Percentiles rank a stretch among this genome's conserved stretches.
phyloP scores from a whole-genome alignment of 2,797 vertebrate genomes.

The Anas georgica region DNA sequence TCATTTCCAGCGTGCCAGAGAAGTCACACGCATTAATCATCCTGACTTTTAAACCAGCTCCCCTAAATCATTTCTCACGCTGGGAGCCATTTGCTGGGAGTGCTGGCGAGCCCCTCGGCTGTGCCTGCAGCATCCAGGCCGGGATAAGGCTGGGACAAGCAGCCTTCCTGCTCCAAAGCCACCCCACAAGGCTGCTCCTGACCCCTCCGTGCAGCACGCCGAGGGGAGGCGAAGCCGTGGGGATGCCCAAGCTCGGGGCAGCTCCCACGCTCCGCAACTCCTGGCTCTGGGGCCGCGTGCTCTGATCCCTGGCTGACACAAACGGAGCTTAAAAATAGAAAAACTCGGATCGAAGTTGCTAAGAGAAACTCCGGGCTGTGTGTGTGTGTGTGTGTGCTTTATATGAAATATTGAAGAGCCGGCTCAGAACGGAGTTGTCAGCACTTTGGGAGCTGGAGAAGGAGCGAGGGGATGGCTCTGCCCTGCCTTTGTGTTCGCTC shows the following conservation, averaged over 20 bases:
- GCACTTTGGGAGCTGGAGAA: not conserved
- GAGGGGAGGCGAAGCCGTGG: not conserved
- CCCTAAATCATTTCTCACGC: constrained; percentile 24
- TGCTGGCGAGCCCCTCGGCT: not conserved
- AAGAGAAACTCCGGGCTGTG: not conserved
- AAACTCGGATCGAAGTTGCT: not conserved
- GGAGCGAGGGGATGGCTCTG: accelerated
- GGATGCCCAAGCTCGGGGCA: not conserved
- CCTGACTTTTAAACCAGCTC: constrained; percentile 42
- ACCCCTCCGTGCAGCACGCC: not conserved
- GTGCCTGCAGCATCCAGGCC: not conserved
- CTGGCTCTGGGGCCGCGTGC: not conserved
- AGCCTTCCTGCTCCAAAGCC: not conserved
- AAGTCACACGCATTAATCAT: constrained; percentile 66
- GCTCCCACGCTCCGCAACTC: not conserved
- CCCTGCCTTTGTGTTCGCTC: not conserved
- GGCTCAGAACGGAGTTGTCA: not conserved
- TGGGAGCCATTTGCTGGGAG: not conserved
- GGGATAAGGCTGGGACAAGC: not conserved
- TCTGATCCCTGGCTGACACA: not conserved
- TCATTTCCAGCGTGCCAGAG: constrained; percentile 28
- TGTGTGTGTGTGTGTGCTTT: too few relatives aligned
- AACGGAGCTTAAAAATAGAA: not conserved
- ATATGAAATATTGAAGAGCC: not conserved
- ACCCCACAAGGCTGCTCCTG: not conserved